phyloP scores from a whole-genome alignment of 2,888 invertebrate genomes.

The Onchidella celtica region DNA sequence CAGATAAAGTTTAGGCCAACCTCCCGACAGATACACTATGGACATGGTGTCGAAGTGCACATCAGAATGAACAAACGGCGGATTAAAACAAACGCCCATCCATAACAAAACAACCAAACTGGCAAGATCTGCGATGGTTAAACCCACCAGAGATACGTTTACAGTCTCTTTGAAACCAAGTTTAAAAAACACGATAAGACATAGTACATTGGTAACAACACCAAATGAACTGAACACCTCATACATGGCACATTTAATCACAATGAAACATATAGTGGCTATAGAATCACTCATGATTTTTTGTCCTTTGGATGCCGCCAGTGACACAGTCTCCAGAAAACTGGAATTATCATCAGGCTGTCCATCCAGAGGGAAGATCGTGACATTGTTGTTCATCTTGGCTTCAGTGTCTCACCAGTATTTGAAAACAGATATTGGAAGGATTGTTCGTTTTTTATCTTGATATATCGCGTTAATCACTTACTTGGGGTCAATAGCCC shows the following conservation, averaged over 20 bases:
- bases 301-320: neutral
- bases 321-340: too few relatives aligned
- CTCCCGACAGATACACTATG: constrained; percentile 13
- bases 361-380: too few relatives aligned
- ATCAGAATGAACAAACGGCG: constrained; percentile 15
- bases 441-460: too few relatives aligned
- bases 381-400: too few relatives aligned
- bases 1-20: constrained; percentile 17
- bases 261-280: constrained; percentile 1
- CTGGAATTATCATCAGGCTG: too few relatives aligned
- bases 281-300: constrained; percentile 7
- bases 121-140: constrained; percentile 15
- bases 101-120: constrained; percentile 13
- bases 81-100: constrained; percentile 34
- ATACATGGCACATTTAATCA: constrained; percentile 29
- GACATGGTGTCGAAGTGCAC: constrained; percentile 25
- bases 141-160: constrained; percentile 8
- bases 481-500: too few relatives aligned
- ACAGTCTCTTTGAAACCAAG: constrained; percentile 15
- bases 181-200: constrained; percentile 9
- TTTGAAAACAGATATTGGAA: too few relatives aligned
- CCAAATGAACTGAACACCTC: constrained; percentile 8
- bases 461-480: too few relatives aligned
- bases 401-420: too few relatives aligned
- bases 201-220: constrained; percentile 6